Percentiles rank a stretch among this genome's conserved stretches.
These are phyloP conservation scores for Halocynthia aurantium DNA, from an alignment of 23 tunicate species.

Conservation along the genomic window DNA sequence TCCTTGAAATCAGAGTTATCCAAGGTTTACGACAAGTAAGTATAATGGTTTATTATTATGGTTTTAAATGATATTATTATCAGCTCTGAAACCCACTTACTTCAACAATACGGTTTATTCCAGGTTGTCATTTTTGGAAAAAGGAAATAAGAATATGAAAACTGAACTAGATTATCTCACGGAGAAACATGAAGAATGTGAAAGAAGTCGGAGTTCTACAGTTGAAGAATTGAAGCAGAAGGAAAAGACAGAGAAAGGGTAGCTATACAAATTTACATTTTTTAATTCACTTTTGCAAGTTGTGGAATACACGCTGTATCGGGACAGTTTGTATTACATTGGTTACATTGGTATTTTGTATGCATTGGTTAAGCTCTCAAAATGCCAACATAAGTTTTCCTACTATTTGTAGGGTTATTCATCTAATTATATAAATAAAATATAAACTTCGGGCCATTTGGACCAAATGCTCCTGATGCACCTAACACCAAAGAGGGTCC, in stretches of 20 bases:
- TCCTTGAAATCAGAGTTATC: constrained; percentile 61
- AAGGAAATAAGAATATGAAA: constrained; percentile 35
- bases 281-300: no score
- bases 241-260: constrained; percentile 70
- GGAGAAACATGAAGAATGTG: constrained; percentile 16
- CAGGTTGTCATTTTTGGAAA: constrained; percentile 46
- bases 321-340: no score
- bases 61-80: background rate
- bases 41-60: constrained; percentile 5
- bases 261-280: background rate
- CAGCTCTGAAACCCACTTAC: background rate
- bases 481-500: no score
- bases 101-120: background rate
- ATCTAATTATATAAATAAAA: no score
- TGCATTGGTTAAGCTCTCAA: no score
- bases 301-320: no score
- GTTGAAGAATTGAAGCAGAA: constrained; percentile 42
- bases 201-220: constrained; percentile 7
- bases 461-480: no score
- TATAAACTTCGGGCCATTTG: no score
- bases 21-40: constrained; percentile 64
- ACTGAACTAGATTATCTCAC: constrained; percentile 25
- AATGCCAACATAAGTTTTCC: no score
- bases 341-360: no score
- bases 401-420: no score